phyloP scores from a whole-genome alignment of 2,888 invertebrate species.

The Anoncus sp. region DNA sequence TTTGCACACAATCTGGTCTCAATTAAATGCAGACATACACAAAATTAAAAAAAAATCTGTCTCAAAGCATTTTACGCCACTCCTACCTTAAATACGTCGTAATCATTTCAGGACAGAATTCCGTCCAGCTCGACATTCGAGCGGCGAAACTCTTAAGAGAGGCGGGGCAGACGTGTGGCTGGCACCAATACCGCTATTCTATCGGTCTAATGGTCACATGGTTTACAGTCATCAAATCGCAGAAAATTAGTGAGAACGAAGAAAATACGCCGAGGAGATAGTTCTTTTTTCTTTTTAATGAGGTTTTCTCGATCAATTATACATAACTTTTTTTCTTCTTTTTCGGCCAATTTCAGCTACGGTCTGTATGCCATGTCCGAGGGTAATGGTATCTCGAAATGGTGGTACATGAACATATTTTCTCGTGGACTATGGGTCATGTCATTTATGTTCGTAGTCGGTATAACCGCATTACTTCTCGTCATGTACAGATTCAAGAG shows the following conservation, averaged over 20 bases:
- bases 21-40: too few relatives aligned
- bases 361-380: slow-evolving; percentile 72
- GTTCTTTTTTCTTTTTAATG: neutral
- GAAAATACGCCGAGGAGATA: neutral
- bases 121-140: slow-evolving; percentile 57
- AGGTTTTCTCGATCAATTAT: slow-evolving; percentile 2
- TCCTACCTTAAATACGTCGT: slow-evolving; percentile 21
- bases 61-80: too few relatives aligned
- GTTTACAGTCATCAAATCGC: slow-evolving; percentile 66
- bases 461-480: slow-evolving; percentile 61
- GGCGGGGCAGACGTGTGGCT: slow-evolving; percentile 71
- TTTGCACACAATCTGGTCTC: too few relatives aligned
- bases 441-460: slow-evolving; percentile 64
- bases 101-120: slow-evolving; percentile 71
- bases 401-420: slow-evolving; percentile 74
- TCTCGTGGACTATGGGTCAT: slow-evolving; percentile 67
- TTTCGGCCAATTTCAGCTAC: slow-evolving; percentile 68
- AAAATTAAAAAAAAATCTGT: too few relatives aligned
- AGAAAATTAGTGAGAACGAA: slow-evolving; percentile 61
- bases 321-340: neutral
- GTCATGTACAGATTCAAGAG: slow-evolving; percentile 67
- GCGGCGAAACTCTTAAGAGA: slow-evolving; percentile 65
- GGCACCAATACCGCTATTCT: slow-evolving; percentile 63
- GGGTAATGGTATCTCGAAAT: slow-evolving; percentile 67
- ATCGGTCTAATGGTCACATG: slow-evolving; percentile 66